A percentile compares a stretch with the other conserved stretches of the same genome.
These are phyloP conservation scores for Silvanus unidentatus DNA, from an alignment of 2,888 invertebrate species.

Conservation along the genomic window DNA sequence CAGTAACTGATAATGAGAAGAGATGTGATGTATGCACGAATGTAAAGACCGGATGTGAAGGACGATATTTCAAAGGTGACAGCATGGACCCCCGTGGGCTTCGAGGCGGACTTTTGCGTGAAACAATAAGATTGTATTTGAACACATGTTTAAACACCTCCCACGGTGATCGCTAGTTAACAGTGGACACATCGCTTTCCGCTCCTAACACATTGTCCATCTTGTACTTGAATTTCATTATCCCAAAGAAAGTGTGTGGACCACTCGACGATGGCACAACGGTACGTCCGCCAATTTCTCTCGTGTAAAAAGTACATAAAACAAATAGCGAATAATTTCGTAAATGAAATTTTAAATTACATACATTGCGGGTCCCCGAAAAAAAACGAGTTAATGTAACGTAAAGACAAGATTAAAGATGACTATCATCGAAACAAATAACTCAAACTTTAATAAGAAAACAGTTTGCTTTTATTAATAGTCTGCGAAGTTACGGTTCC, in stretches of 20 bases:
- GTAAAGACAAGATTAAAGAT: constrained; percentile 47
- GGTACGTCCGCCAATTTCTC: too few species aligned
- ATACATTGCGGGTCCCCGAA: constrained; percentile 21
- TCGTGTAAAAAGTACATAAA: too few species aligned
- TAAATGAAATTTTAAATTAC: constrained; percentile 45
- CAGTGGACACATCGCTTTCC: too few species aligned
- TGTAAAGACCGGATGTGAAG: background rate
- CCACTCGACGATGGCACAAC: too few species aligned
- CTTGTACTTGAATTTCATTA: too few species aligned
- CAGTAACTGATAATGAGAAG: too few species aligned
- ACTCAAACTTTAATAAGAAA: constrained; percentile 47
- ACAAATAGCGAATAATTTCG: too few species aligned
- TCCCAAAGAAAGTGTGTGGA: too few species aligned
- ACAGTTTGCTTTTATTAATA: constrained; percentile 43
- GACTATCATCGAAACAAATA: constrained; percentile 44
- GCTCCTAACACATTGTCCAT: too few species aligned
- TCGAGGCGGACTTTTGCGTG: constrained; percentile 34
- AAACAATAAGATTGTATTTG: constrained; percentile 43
- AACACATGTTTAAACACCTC: constrained; percentile 41
- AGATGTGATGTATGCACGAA: too few species aligned
- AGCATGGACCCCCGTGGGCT: constrained; percentile 25
- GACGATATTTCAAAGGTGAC: constrained; percentile 3
- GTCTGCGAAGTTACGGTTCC: constrained; percentile 33
- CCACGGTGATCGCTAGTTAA: constrained; percentile 20
- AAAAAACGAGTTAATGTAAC: constrained; percentile 36